Evolutionary conservation across 2,888 invertebrate species (phyloP).

Genomic region (Microchrysa polita): DNA sequence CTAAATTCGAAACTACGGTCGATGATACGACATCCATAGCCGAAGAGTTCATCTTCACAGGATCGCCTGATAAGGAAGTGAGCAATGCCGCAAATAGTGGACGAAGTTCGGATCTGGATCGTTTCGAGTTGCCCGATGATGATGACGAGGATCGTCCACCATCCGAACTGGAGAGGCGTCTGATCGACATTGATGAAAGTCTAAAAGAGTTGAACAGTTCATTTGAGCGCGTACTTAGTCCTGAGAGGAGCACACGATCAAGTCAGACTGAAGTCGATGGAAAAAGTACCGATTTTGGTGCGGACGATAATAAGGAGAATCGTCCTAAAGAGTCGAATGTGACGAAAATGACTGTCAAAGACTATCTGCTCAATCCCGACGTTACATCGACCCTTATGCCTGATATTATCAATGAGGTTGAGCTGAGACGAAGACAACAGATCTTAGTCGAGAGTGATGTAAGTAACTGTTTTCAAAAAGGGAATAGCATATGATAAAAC

Average conservation of each 20-base stretch:
- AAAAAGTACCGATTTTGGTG: background rate
- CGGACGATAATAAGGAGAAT: conserved; percentile 12
- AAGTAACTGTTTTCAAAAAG: conserved; percentile 49
- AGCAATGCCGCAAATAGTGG: conserved; percentile 6
- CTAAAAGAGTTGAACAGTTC: conserved; percentile 53
- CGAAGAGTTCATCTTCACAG: conserved; percentile 34
- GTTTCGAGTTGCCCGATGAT: background rate
- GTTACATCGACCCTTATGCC: conserved; percentile 54
- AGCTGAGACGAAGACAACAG: conserved; percentile 71
- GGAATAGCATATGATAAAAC: conserved; percentile 3
- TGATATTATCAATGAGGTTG: conserved; percentile 68
- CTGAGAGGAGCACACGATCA: conserved; percentile 44
- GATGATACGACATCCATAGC: conserved; percentile 45
- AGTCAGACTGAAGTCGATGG: conserved; percentile 10
- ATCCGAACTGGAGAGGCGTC: conserved; percentile 53
- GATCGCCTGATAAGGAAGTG: too few species aligned
- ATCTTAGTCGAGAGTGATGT: conserved; percentile 73
- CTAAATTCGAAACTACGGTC: conserved; percentile 56
- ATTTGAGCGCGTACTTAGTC: conserved; percentile 52
- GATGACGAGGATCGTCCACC: background rate
- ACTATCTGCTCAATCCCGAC: conserved; percentile 30
- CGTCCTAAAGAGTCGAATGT: background rate
- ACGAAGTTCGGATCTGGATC: background rate
- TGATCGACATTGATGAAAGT: conserved; percentile 54
- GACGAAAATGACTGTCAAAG: conserved; percentile 33